A percentile compares a stretch with the other conserved stretches of the same genome.
These are phyloP conservation scores for Micromys minutus DNA, from an alignment of 2,113 vertebrate species.

Conservation along the genomic window DNA sequence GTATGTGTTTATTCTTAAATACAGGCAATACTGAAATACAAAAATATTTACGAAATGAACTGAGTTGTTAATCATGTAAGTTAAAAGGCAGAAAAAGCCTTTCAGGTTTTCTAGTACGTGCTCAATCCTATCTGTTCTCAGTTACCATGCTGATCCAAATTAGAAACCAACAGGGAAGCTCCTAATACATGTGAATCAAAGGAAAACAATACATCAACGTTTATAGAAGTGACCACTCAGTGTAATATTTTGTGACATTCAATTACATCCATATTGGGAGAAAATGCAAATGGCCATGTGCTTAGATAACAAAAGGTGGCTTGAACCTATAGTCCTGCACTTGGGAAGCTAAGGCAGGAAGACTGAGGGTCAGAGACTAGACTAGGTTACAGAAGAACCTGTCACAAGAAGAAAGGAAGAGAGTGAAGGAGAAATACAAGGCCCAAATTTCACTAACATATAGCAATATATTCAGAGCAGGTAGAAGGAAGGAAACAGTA, in stretches of 20 bases:
- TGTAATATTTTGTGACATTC: background rate
- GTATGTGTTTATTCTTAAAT: background rate
- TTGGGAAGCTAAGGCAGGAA: background rate
- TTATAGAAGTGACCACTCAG: background rate
- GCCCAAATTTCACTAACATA: background rate
- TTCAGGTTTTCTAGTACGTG: background rate
- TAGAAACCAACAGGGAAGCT: background rate
- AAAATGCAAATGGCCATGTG: background rate
- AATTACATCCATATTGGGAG: background rate
- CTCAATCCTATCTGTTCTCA: background rate
- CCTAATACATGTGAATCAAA: background rate
- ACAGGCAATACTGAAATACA: background rate
- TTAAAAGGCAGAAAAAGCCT: background rate
- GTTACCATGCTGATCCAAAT: background rate
- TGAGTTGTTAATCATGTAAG: background rate
- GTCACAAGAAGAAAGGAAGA: background rate
- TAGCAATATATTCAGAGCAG: background rate
- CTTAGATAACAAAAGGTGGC: background rate
- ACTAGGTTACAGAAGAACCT: too few relatives aligned
- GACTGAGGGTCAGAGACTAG: background rate
- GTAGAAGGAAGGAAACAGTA: background rate
- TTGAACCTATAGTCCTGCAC: background rate
- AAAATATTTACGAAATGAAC: constrained; percentile 27
- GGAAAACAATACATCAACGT: background rate
- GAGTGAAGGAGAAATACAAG: background rate